A percentile compares a stretch with the other conserved stretches of the same genome.
Conservation (phyloP, 2,888 invertebrate genomes). For the Nomada ruficornis region DNA sequence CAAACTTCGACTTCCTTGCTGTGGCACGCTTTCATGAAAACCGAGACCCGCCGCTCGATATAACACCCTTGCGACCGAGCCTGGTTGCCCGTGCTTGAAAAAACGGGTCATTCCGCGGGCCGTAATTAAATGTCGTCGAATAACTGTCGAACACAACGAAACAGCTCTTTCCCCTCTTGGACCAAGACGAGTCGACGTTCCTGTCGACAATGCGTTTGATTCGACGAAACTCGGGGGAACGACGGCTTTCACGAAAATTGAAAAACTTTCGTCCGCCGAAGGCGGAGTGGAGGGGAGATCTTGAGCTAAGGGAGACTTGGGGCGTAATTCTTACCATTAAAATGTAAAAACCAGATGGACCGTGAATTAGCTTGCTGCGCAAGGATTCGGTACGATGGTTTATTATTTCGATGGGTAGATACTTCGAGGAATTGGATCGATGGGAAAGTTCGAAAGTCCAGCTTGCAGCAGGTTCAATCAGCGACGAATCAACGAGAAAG, state of each 20-base stretch:
- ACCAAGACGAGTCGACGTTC: not conserved
- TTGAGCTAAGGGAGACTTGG: not conserved
- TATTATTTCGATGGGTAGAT: conserved; percentile 1
- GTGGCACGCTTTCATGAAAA: conserved; percentile 43
- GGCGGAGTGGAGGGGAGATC: conserved; percentile 7
- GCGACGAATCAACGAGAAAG: conserved; percentile 3
- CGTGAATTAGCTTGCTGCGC: not conserved
- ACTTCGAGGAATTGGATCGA: not conserved
- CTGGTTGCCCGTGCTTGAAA: not conserved
- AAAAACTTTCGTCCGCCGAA: conserved; percentile 35
- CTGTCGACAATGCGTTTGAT: conserved; percentile 28
- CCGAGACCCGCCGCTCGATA: conserved; percentile 17
- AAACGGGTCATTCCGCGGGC: conserved; percentile 30
- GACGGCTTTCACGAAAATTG: conserved; percentile 38
- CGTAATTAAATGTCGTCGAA: conserved; percentile 49
- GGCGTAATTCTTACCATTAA: conserved; percentile 50
- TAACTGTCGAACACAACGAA: conserved; percentile 10
- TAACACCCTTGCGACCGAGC: not conserved
- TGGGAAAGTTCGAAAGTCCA: not conserved
- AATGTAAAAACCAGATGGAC: conserved; percentile 24
- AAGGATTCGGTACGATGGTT: not conserved
- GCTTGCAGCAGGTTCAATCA: conserved; percentile 5
- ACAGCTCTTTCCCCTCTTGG: not conserved
- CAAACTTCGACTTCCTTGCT: conserved; percentile 44
- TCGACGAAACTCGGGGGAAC: not conserved